Conservation (phyloP, 2,888 invertebrate species). For the Danaus chrysippus region DNA sequence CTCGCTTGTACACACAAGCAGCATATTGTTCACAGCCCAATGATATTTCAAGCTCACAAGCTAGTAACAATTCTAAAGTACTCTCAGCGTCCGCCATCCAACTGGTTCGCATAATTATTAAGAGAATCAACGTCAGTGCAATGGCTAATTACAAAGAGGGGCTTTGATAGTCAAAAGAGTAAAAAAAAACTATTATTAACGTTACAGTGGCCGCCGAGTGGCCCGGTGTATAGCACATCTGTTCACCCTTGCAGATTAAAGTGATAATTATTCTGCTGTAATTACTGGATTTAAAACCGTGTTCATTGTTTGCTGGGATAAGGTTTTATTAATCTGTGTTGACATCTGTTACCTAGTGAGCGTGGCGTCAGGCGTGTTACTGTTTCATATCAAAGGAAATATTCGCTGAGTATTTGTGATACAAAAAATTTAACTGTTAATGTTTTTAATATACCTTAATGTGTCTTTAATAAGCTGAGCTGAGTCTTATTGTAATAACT, state of each 20-base stretch:
- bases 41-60: conserved; percentile 4
- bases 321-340: conserved; percentile 16
- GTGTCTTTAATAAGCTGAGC: too few relatives aligned
- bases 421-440: too few relatives aligned
- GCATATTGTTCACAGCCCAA: conserved; percentile 7
- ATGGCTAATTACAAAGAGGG: conserved; percentile 76
- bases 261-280: conserved; percentile 75
- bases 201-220: conserved; percentile 74
- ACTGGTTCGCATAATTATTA: conserved; percentile 60
- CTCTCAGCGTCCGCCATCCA: conserved; percentile 42
- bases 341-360: conserved; percentile 15
- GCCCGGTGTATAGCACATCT: conserved; percentile 75
- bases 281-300: conserved; percentile 71
- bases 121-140: conserved; percentile 63
- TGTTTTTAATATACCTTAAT: too few relatives aligned
- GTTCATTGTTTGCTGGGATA: conserved; percentile 38
- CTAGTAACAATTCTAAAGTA: conserved; percentile 36
- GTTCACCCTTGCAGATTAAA: conserved; percentile 72
- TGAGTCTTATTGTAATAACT: too few relatives aligned
- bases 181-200: conserved; percentile 71
- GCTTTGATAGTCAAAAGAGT: conserved; percentile 65
- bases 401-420: too few relatives aligned
- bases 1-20: background rate
- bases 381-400: background rate
- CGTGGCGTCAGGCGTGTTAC: background rate